Percentiles rank a stretch among this genome's conserved stretches.
Conservation (phyloP, 2,797 vertebrate species). For the Gila robusta region DNA sequence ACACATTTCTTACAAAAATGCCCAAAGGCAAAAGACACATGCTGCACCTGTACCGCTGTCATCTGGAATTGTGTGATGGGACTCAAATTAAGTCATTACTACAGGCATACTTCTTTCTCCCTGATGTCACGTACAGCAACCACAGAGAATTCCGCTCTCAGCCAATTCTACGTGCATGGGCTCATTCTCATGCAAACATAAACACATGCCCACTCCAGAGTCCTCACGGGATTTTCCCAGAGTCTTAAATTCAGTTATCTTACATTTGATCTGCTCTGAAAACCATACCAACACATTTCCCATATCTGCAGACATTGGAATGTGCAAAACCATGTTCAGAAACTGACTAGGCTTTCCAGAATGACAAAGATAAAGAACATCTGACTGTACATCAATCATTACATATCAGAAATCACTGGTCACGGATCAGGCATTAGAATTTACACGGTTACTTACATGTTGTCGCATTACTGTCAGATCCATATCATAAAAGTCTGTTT, state of each 20-base stretch:
- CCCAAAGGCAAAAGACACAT: conserved; percentile 69
- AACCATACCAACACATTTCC: background rate
- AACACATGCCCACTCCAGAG: conserved; percentile 9
- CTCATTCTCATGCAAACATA: conserved; percentile 35
- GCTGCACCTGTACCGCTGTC: conserved; percentile 74
- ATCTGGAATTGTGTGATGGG: conserved; percentile 71
- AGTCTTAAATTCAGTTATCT: conserved; percentile 21
- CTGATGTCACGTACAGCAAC: conserved; percentile 15
- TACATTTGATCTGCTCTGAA: conserved; percentile 1
- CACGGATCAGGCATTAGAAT: no score
- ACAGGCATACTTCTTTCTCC: conserved; percentile 61
- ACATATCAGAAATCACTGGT: no score
- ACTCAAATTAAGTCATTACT: conserved; percentile 76
- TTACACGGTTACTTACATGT: no score
- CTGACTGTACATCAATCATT: no score
- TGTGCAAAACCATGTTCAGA: background rate
- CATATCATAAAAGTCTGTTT: no score
- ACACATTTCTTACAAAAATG: conserved; percentile 61
- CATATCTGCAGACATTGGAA: background rate
- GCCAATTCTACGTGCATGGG: conserved; percentile 1
- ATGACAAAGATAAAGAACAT: background rate
- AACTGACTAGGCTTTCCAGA: background rate
- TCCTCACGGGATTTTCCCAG: conserved; percentile 11
- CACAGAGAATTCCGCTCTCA: conserved; percentile 30
- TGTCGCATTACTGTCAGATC: no score